Base-by-base conservation (phyloP, 2,888 invertebrate species). In the Diploptera punctata region DNA sequence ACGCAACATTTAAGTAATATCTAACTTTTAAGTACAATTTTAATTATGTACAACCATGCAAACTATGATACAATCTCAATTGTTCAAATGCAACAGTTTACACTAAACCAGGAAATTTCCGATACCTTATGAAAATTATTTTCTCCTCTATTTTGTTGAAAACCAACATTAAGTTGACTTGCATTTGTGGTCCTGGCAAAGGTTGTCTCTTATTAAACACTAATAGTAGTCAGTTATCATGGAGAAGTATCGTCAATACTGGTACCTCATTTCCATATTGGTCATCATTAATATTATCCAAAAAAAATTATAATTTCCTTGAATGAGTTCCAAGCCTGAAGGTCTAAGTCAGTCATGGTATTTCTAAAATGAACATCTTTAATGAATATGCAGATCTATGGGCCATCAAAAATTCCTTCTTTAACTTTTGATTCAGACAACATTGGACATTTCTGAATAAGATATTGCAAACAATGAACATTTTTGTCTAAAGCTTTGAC, bases 401-500 rank as follows among this genome's bases (percentile, higher is more conserved):
- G 5, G n/a, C n/a, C n/a, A n/a, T n/a, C n/a, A n/a, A n/a, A n/a
- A n/a, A n/a, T n/a, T n/a, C n/a, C n/a, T n/a, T 38, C 38, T 38
- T 38, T 38, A 5, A 38, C 38, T 38, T 38, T 38, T 38, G 38
- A 38, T 5, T 38, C 38, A 38, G 38, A 38, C 13, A 38, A 38
- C 38, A 38, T 38, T 38, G 38, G 38, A 38, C 38, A 38, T 38
- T 38, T 38, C 13, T 38, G 18, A 61, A 61, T 61, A 61, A 61
- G 31, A 61, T 33, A 26, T n/a, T n/a, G n/a, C n/a, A n/a, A n/a
- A n/a, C n/a, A n/a, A n/a, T n/a, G n/a, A n/a, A n/a, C n/a, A n/a
- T n/a, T n/a, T n/a, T n/a, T n/a, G n/a, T n/a, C n/a, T n/a, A n/a
- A n/a, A n/a, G n/a, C n/a, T n/a, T n/a, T n/a, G n/a, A n/a, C n/a